A percentile compares a stretch with the other conserved stretches of the same genome.
These are phyloP conservation scores for Platysteira castanea DNA, from an alignment of 2,113 vertebrate genomes.

Conservation along the genomic window DNA sequence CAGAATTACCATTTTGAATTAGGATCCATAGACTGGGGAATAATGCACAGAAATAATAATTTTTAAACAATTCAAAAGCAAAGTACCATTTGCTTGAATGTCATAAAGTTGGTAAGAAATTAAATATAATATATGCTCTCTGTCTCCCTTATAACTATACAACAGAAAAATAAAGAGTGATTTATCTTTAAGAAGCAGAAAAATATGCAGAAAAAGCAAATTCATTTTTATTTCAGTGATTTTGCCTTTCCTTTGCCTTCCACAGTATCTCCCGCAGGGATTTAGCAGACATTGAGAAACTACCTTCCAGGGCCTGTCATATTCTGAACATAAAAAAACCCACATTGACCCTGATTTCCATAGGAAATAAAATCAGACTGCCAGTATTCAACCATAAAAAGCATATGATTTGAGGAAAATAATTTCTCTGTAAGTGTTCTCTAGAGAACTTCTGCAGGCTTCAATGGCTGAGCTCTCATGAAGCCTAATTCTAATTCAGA, in stretches of 20 bases:
- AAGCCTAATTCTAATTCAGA: neutral
- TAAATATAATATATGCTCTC: neutral
- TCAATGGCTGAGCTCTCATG: neutral
- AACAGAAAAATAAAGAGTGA: neutral
- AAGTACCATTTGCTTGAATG: neutral
- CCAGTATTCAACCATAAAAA: neutral
- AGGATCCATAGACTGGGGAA: neutral
- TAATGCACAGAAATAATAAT: neutral
- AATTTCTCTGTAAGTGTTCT: constrained; percentile 5
- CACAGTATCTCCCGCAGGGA: neutral
- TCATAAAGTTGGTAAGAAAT: neutral
- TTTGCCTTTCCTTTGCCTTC: neutral
- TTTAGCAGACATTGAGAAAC: neutral
- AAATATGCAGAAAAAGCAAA: neutral
- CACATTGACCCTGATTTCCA: neutral
- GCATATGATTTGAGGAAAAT: neutral
- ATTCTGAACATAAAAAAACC: neutral
- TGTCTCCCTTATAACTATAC: neutral
- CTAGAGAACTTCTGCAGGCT: neutral
- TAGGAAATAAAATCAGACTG: constrained; percentile 20
- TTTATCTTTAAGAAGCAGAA: neutral
- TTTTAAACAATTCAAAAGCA: neutral
- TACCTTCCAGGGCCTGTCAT: constrained; percentile 6
- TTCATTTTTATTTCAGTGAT: neutral
- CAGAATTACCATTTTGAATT: neutral